A percentile compares a stretch with the other conserved stretches of the same genome.
phyloP scores from a whole-genome alignment of 1,140 invertebrate species.

The Drosophila kanapiae region DNA sequence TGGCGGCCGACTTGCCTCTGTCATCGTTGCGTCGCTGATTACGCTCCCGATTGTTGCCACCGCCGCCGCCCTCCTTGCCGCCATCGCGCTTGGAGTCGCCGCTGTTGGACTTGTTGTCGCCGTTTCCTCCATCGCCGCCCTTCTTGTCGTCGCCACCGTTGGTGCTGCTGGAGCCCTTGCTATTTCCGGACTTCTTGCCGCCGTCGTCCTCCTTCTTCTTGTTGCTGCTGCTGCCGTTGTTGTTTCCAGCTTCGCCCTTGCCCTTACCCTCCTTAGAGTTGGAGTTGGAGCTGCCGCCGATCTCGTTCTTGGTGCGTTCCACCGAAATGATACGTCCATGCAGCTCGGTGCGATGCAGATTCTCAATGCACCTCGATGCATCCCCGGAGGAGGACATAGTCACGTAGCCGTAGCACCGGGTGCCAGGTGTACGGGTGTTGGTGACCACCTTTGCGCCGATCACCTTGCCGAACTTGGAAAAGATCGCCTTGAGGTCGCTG shows the following conservation, averaged over 20 bases:
- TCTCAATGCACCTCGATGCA: conserved; percentile 94
- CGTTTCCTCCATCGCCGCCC: conserved; percentile 34
- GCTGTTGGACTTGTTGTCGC: conserved; percentile 24
- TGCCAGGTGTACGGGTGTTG: conserved; percentile 95
- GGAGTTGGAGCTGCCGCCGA: conserved; percentile 63
- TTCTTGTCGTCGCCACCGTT: conserved; percentile 56
- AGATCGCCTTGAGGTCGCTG: conserved; percentile 95
- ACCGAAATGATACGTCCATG: conserved; percentile 97
- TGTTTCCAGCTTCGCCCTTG: conserved; percentile 30
- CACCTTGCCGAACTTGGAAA: conserved; percentile 97
- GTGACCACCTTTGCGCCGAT: conserved; percentile 98
- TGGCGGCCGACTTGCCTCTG: conserved; percentile 53
- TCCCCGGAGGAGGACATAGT: conserved; percentile 96
- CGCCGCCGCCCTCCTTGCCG: conserved; percentile 54
- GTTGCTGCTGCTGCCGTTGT: conserved; percentile 23
- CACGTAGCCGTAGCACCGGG: conserved; percentile 97
- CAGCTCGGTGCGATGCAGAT: conserved; percentile 94
- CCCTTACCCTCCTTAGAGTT: conserved; percentile 51
- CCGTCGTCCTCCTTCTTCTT: conserved; percentile 63
- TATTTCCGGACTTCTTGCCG: conserved; percentile 50
- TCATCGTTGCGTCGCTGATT: conserved; percentile 46
- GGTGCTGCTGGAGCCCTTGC: conserved; percentile 37
- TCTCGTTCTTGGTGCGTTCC: conserved; percentile 91
- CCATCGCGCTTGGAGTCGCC: conserved; percentile 60
- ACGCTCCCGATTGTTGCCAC: conserved; percentile 44